Conservation (phyloP, 2,113 vertebrate genomes). For the Genyomyrus donnyi region DNA sequence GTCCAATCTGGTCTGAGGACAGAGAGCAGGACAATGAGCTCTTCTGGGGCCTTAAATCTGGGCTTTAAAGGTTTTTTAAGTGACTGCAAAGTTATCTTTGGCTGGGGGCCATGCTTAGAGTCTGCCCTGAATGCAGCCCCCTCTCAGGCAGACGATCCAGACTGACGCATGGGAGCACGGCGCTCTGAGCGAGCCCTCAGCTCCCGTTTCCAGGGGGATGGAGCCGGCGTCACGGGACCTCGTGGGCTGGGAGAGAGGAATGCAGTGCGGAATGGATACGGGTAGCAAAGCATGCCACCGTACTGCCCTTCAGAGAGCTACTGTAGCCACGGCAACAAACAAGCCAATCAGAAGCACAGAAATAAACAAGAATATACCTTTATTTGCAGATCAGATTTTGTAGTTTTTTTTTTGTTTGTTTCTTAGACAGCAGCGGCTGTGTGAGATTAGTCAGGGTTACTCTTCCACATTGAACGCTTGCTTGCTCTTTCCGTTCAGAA, state of each 20-base stretch:
- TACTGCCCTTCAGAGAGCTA: constrained; percentile 1
- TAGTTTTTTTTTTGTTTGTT: neutral
- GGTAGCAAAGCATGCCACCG: neutral
- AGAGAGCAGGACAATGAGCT: neutral
- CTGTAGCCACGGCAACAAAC: neutral
- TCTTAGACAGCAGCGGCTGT: constrained; percentile 27
- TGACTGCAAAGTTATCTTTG: neutral
- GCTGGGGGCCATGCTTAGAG: neutral
- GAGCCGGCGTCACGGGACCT: neutral
- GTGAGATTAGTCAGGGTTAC: constrained; percentile 27
- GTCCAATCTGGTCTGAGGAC: neutral
- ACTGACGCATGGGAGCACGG: neutral
- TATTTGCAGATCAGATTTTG: constrained; percentile 5
- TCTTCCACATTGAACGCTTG: constrained; percentile 23
- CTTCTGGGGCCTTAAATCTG: neutral
- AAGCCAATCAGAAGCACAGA: neutral
- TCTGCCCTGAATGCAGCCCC: neutral
- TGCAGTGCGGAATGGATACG: neutral
- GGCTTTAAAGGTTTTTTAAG: constrained; percentile 3
- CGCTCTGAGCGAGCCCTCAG: neutral
- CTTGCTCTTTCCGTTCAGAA: constrained; percentile 32
- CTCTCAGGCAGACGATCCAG: neutral
- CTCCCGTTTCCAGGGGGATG: neutral
- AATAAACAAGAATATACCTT: neutral
- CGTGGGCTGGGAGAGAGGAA: constrained; percentile 2